Base-by-base conservation (phyloP, 2,888 invertebrate genomes). In the Acrocyrtus sp. region DNA sequence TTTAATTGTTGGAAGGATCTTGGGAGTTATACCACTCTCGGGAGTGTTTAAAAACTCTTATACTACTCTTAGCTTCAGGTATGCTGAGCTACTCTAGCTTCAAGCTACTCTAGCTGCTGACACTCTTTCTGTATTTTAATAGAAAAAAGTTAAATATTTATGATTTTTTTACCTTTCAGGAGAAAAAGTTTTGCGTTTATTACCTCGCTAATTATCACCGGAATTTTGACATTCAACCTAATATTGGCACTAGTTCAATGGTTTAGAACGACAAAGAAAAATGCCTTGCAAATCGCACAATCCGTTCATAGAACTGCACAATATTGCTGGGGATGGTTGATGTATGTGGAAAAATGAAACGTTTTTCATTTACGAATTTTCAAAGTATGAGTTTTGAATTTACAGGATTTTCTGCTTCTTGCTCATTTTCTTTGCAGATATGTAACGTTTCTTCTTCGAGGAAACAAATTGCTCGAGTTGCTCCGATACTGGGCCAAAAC, bases 11-110 rank as follows among this genome's bases (percentile, higher is more conserved):
- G 75, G 75, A 45, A 22, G 72, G 43, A 27, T 66, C 15, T 17
- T 75, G 3, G 75, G 72, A 1, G 26, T 72, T 3, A 27, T 75
- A 27, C 75, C 75, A 2, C 22, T 53, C n/a, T 50, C 61, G 8
- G 72, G 72, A 10, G 48, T 75, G 24, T 67, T 67, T 43, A 57
- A 41, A 19, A 21, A 29, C 3, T 66, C 66, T 15, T 57, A 53
- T n/a, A 53, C 17, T 26, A 54, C 53, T 8, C 24, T 66, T 4
- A 50, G 50, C 17, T 66, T 57, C 24, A 41, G 41, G 66, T 66
- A 48, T 19, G 48, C 21, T n/a, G n/a, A n/a, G n/a, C n/a, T n/a
- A n/a, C n/a, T n/a, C n/a, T n/a, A n/a, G n/a, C 3, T 43, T n/a
- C n/a, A n/a, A 4, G 17, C 15, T 12, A 12, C 6, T 17, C n/a